Conservation (phyloP, 2,888 invertebrate species). For the Pandemis corylana region DNA sequence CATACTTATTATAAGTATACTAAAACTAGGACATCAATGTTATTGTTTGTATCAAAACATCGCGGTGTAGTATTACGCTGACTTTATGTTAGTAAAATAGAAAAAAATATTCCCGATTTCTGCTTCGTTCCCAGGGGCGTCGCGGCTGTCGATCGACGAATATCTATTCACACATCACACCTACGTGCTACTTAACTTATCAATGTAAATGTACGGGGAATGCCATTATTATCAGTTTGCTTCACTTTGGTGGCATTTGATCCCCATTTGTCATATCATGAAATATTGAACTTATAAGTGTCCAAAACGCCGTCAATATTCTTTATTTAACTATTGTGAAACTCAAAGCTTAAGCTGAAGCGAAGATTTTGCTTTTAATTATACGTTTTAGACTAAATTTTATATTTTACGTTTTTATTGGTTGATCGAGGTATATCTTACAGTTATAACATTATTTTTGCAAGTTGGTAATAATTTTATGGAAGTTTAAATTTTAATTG, state of each 20-base stretch:
- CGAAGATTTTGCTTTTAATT: not conserved
- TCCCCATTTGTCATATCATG: not conserved
- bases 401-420: not conserved
- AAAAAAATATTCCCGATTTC: constrained; percentile 11
- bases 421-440: not conserved
- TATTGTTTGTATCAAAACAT: constrained; percentile 1
- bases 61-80: not conserved
- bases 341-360: not conserved
- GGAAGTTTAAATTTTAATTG: not conserved
- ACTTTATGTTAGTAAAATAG: not conserved
- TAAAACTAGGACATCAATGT: not conserved
- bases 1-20: not conserved
- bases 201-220: not conserved
- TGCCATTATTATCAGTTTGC: not conserved
- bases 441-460: not conserved
- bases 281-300: not conserved
- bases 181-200: constrained; percentile 1
- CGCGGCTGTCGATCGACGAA: constrained; percentile 7
- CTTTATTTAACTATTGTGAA: not conserved
- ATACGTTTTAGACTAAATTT: not conserved
- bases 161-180: constrained; percentile 8
- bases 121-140: constrained; percentile 6
- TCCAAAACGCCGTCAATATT: not conserved
- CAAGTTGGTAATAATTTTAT: not conserved
- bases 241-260: not conserved